Evolutionary conservation across 2,888 invertebrate genomes (phyloP), one percentile per base, ranked within the genome.

Genomic region (Lithosia quadra): DNA sequence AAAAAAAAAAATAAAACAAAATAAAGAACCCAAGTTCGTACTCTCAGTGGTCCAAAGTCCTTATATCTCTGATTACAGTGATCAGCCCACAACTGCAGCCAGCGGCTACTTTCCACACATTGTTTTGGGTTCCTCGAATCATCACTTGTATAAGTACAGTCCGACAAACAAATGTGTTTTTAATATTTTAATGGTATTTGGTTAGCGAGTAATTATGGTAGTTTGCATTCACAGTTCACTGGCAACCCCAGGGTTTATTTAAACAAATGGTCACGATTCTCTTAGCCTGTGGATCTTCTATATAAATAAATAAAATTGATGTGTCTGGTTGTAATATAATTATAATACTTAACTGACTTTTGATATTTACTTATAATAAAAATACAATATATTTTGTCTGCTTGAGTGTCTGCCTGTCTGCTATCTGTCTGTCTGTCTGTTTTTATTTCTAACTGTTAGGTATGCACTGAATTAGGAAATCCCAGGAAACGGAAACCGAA

Each of bases 31-130:
- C 10, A 65, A 67, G 69, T 79, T 24, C 73, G 18, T 13, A 70
- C 18, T 55, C 15, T 1, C 36, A 36, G 56, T 63, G 65, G 71
- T 72, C 10, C 10, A 7, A 22, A 61, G 57, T 63, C 69, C 72
- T 76, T 77, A 63, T 82, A 82, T 78, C 65, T 76, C 67, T 81
- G 83, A 86, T 87, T 80, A 81, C 82, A 55, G 83, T 83, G 77
- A 84, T 87, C 82, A 82, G 69, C 28, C 39, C 28, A 43, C 65
- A 34, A 64, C 67, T n/a, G 65, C 5, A 63, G 63, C 86, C 80
- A 62, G 67, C 36, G 85, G 86, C 84, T 78, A 79, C 78, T 84
- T 78, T 86, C 85, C 77, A 82, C 86, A 83, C 87, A 70, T 83
- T 76, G 74, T 76, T 80, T 59, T 67, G 28, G 58, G 22, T 72